These are phyloP conservation scores for Cynocephalus volans DNA, from an alignment of 2,113 vertebrate genomes.

Conservation along the genomic window DNA sequence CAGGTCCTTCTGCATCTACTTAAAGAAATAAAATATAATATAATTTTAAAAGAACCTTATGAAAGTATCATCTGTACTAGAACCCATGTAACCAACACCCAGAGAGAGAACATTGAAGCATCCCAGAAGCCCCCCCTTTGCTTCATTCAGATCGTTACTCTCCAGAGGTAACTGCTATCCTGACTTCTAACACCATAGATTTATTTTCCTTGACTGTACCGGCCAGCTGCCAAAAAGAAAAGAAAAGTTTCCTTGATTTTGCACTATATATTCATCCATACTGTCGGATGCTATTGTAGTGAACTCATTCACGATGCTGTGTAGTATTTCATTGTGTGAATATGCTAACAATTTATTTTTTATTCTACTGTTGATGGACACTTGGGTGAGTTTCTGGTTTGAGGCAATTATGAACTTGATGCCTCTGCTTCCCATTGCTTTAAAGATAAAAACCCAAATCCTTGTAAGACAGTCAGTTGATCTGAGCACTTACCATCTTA, in stretches of 20 bases:
- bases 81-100: neutral
- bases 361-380: neutral
- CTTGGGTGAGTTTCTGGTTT: neutral
- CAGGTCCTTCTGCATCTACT: neutral
- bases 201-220: no score
- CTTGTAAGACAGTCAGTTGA: neutral
- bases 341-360: neutral
- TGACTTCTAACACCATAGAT: neutral
- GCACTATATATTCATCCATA: accelerated
- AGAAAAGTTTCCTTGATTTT: no score
- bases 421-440: neutral
- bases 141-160: neutral
- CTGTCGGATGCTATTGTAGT: no score
- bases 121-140: neutral
- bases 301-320: neutral
- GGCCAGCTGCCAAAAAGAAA: no score
- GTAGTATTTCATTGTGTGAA: neutral
- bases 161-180: neutral
- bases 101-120: neutral
- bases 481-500: neutral
- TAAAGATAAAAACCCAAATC: neutral
- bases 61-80: neutral
- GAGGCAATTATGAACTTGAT: neutral
- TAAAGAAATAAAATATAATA: neutral
- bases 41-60: neutral